Evolutionary conservation across 1,140 invertebrate species (phyloP), one percentile per base, ranked within the genome.

Genomic region (Lepidurus packardi): DNA sequence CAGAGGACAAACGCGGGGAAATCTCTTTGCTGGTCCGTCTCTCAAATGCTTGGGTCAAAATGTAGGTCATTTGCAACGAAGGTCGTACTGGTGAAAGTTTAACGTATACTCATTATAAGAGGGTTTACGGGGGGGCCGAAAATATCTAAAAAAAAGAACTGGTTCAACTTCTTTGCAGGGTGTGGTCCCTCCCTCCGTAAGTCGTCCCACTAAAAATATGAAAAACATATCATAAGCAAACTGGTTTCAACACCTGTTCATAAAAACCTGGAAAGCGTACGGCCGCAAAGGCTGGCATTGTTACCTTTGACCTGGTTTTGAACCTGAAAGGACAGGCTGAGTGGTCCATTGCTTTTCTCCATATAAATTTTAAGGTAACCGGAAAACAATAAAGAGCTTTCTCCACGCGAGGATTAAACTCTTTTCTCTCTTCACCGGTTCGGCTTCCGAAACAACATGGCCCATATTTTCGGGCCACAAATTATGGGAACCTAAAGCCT

Each of bases 31-130:
- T 34, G 3, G 34, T 4, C 34, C 4, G 34, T 34, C 34, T 34
- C 34, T 34, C 34, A 2, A 34, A 34, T 34, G 34, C 34, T 34
- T 34, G 53, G 53, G 53, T 65, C 53, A 65, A 13, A 65, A 65
- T 65, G 53, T 65, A 65, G 53, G 53, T 65, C 53, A 65, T 1
- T 13, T 65, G 8, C 34, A 65, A 65, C 53, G 53, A 65, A 65
- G 53, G 53, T 65, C 53, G 53, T 65, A 21, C 21, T 65, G 53
- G 53, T 65, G 53, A 65, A 65, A 65, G 53, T 65, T 65, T n/a
- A 13, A 65, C n/a, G 53, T 16, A 65, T 0, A 65, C 7, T n/a
- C 21, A 65, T 4, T 21, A 1, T 7, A 65, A 21, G 53, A 65
- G 8, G 8, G 53, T 21, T 65, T 65, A 7, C 21, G 8, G 45